These are phyloP conservation scores for Rhabdophis nuchalis DNA, from an alignment of 2,797 vertebrate species.

Conservation along the genomic window DNA sequence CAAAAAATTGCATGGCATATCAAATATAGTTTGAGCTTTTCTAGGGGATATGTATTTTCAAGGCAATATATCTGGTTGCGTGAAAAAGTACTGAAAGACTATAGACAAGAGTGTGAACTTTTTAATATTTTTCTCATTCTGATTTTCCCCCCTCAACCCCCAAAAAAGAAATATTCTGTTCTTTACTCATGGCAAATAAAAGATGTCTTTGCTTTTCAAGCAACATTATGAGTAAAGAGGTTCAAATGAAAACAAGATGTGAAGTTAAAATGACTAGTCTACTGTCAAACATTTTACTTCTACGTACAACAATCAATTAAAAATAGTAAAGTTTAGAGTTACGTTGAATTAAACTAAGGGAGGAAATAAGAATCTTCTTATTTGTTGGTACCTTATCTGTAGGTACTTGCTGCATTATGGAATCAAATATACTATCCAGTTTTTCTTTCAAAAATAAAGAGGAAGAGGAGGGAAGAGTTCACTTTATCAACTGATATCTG, in stretches of 20 bases:
- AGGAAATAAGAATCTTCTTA: neutral
- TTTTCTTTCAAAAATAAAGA: neutral
- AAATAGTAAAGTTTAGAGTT: neutral
- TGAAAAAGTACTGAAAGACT: neutral
- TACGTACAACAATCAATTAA: neutral
- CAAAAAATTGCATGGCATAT: neutral
- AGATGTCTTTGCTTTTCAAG: neutral
- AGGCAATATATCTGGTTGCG: neutral
- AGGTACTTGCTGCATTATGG: neutral
- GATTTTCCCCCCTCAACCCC: neutral
- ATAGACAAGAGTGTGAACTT: neutral
- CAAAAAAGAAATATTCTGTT: neutral
- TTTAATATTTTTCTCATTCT: neutral
- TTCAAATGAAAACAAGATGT: neutral
- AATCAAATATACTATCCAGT: neutral
- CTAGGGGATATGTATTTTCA: neutral
- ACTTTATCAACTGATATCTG: neutral
- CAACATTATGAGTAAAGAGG: neutral
- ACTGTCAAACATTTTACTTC: neutral
- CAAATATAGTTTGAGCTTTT: neutral
- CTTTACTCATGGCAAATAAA: neutral
- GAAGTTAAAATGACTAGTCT: neutral
- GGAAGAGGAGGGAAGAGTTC: neutral
- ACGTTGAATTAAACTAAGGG: neutral
- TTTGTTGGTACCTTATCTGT: too few relatives aligned